A percentile compares a stretch with the other conserved stretches of the same genome.
phyloP scores from a whole-genome alignment of 2,888 invertebrate genomes.

The Oscheius sp. region DNA sequence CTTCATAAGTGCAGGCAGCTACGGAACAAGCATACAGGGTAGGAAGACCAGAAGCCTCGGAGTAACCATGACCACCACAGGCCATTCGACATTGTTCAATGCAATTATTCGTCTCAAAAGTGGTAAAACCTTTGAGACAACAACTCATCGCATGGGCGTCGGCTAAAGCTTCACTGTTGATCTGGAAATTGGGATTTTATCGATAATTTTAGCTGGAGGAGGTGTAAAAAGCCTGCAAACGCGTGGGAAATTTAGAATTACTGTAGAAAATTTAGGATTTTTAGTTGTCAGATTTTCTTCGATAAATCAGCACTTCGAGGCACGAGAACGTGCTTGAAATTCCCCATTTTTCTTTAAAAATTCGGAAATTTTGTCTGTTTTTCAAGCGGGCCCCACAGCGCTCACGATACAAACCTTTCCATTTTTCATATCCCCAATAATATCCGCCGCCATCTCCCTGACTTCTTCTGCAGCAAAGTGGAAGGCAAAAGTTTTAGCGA shows the following conservation, averaged over 20 bases:
- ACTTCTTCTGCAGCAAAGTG: constrained; percentile 76
- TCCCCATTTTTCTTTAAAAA: too few relatives aligned
- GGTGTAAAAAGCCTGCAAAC: background rate
- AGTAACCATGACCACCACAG: constrained; percentile 94
- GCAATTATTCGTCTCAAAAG: constrained; percentile 74
- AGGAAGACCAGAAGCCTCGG: constrained; percentile 74
- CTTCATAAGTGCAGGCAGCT: constrained; percentile 93
- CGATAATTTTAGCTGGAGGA: too few relatives aligned
- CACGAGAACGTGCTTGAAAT: too few relatives aligned
- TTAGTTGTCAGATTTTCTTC: too few relatives aligned
- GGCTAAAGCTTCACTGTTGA: constrained; percentile 76
- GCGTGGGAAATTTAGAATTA: too few relatives aligned
- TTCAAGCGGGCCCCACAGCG: too few relatives aligned
- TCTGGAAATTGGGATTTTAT: too few relatives aligned
- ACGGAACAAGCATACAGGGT: constrained; percentile 48
- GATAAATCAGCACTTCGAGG: too few relatives aligned
- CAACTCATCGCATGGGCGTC: constrained; percentile 91
- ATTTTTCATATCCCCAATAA: constrained; percentile 39
- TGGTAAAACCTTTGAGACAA: constrained; percentile 86
- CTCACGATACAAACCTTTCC: constrained; percentile 78
- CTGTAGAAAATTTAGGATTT: too few relatives aligned
- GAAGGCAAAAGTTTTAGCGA: constrained; percentile 83
- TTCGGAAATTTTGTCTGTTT: background rate
- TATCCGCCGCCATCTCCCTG: constrained; percentile 50
- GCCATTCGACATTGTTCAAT: constrained; percentile 85